phyloP scores from a whole-genome alignment of 1,140 invertebrate genomes.

The Pseudomyrmex concolor region DNA sequence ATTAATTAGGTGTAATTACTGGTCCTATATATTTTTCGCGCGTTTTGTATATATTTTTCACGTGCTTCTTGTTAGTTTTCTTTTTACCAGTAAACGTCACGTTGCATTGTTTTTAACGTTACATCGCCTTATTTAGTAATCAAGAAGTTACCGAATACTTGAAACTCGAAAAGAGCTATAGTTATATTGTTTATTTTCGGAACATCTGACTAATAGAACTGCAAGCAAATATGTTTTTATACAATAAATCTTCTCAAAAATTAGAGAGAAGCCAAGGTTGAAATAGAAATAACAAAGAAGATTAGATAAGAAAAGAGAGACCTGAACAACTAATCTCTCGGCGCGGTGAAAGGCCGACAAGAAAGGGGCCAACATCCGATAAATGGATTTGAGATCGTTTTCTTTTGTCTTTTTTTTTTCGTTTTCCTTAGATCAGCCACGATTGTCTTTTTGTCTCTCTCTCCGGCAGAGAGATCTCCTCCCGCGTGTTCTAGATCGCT shows the following conservation, averaged over 20 bases:
- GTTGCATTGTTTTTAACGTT: too few species aligned
- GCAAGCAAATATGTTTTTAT: not conserved
- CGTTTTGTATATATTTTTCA: not conserved
- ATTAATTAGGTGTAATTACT: slow-evolving; percentile 54
- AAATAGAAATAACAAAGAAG: slow-evolving; percentile 35
- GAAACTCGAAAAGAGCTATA: not conserved
- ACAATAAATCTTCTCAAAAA: not conserved
- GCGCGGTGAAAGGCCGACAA: slow-evolving; percentile 70
- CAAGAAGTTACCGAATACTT: not conserved
- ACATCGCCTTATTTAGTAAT: not conserved
- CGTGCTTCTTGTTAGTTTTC: not conserved
- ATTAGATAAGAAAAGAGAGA: slow-evolving; percentile 15
- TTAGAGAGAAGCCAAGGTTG: not conserved
- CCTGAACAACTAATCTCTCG: slow-evolving; percentile 78
- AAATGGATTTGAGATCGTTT: slow-evolving; percentile 81
- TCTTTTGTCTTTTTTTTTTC: slow-evolving; percentile 63
- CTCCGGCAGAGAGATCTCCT: not conserved
- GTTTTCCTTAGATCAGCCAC: slow-evolving; percentile 2
- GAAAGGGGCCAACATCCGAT: slow-evolving; percentile 81
- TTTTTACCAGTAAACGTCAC: too few species aligned
- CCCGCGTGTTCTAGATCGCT: slow-evolving; percentile 50
- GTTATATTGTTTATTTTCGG: not conserved
- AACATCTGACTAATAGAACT: not conserved
- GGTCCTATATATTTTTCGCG: not conserved
- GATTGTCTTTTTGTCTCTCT: slow-evolving; percentile 42